Evolutionary conservation across 1,140 invertebrate species (phyloP).

Genomic region (Hesperophylax magnus): DNA sequence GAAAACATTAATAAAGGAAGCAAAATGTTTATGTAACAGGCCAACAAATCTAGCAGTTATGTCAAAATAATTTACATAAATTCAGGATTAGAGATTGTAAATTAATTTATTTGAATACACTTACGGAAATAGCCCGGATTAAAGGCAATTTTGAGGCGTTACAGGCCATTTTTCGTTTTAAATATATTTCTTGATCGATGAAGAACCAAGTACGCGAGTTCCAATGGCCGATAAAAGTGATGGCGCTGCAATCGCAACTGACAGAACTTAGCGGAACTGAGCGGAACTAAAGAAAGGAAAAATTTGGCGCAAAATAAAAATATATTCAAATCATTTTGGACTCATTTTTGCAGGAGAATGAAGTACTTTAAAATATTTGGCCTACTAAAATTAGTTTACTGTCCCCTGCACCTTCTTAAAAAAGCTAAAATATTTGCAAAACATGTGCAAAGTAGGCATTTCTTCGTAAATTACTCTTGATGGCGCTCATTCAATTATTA

Average conservation of each 20-base stretch:
- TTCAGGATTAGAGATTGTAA: neutral
- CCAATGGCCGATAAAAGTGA: conserved; percentile 37
- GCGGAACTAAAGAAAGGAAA: too few relatives aligned
- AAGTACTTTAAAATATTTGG: too few relatives aligned
- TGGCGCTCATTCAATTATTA: too few relatives aligned
- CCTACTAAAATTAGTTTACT: too few relatives aligned
- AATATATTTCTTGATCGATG: conserved; percentile 6
- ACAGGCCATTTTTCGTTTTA: conserved; percentile 45
- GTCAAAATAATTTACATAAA: conserved; percentile 39
- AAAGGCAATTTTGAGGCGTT: conserved; percentile 49
- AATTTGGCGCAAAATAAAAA: too few relatives aligned
- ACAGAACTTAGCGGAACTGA: too few relatives aligned
- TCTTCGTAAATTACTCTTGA: too few relatives aligned
- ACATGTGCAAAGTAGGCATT: too few relatives aligned
- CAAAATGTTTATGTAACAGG: conserved; percentile 49
- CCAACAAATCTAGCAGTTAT: conserved; percentile 17
- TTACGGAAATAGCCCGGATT: conserved; percentile 41
- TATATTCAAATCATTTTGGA: too few relatives aligned
- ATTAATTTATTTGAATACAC: conserved; percentile 20
- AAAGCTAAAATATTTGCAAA: too few relatives aligned
- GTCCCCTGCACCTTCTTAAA: too few relatives aligned
- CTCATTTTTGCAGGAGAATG: too few relatives aligned
- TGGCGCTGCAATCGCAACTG: conserved; percentile 14
- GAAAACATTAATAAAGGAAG: conserved; percentile 23
- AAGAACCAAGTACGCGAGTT: neutral